Evolutionary conservation across 2,797 vertebrate genomes (phyloP).

Genomic region (Mionectes olivaceus): DNA sequence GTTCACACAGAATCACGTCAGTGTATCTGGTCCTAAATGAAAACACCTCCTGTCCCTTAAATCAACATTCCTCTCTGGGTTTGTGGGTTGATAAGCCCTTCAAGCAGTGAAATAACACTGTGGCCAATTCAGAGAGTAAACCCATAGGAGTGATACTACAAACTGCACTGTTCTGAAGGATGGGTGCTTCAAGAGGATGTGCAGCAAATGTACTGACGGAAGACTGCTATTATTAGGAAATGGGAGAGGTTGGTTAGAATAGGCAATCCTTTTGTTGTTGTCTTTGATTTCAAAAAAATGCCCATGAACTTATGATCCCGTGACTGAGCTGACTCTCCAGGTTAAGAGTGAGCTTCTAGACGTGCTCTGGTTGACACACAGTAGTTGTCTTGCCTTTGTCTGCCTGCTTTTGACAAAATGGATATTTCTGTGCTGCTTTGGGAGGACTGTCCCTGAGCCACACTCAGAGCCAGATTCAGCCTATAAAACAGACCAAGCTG

Average conservation of each 20-base stretch:
- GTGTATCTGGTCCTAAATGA: background rate
- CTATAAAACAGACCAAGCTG: background rate
- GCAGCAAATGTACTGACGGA: background rate
- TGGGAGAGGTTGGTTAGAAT: background rate
- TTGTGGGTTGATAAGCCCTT: background rate
- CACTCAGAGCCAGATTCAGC: background rate
- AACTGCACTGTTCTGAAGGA: background rate
- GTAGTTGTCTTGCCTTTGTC: background rate
- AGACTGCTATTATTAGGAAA: background rate
- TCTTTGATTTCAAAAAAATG: background rate
- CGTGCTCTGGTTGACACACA: background rate
- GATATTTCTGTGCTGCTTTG: background rate
- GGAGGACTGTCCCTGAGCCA: background rate
- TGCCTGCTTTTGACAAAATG: background rate
- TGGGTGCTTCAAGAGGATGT: background rate
- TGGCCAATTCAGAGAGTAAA: background rate
- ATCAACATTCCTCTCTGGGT: background rate
- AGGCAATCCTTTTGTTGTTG: background rate
- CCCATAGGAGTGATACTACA: background rate
- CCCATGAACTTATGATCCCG: background rate
- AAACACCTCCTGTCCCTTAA: conserved; percentile 3
- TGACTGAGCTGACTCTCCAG: background rate
- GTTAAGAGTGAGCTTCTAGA: background rate
- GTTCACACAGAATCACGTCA: background rate
- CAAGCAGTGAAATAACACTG: background rate